Percentiles rank a stretch among this genome's conserved stretches.
phyloP scores from a whole-genome alignment of 2,113 vertebrate genomes.

The Chaetodon trifascialis region DNA sequence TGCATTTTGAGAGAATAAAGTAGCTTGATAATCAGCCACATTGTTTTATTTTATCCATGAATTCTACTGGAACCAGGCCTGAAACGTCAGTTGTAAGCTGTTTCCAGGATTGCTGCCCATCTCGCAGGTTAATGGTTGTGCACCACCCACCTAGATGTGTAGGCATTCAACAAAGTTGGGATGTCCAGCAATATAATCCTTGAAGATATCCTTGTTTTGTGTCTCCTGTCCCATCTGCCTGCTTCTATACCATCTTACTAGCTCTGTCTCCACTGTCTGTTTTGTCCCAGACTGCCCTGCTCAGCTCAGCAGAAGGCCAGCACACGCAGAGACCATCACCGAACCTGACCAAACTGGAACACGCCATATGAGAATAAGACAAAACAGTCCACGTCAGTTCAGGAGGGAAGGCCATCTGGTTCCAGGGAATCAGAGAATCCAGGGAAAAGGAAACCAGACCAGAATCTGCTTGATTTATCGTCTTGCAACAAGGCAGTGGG shows the following conservation, averaged over 20 bases:
- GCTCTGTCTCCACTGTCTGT: conserved; percentile 7
- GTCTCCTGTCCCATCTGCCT: background rate
- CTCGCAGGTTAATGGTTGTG: background rate
- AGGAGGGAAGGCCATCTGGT: background rate
- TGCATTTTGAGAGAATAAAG: conserved; percentile 1
- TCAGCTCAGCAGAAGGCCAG: background rate
- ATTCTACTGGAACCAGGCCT: background rate
- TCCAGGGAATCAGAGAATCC: conserved; percentile 4
- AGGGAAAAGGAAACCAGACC: conserved; percentile 21
- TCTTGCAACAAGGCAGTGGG: conserved; percentile 6
- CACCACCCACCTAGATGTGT: background rate
- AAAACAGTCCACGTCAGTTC: background rate
- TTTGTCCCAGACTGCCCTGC: conserved; percentile 13
- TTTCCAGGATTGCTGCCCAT: background rate
- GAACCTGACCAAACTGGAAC: conserved; percentile 15
- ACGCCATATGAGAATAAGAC: background rate
- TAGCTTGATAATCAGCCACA: background rate
- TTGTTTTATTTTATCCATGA: background rate
- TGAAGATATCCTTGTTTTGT: background rate
- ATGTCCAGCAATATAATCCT: background rate
- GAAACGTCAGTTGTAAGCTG: background rate
- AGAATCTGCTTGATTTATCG: conserved; percentile 5
- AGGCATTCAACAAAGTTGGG: background rate
- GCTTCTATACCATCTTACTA: background rate
- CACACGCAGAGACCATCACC: background rate